A percentile compares a stretch with the other conserved stretches of the same genome.
phyloP scores from a whole-genome alignment of 2,797 vertebrate species.

The Cuculus canorus region DNA sequence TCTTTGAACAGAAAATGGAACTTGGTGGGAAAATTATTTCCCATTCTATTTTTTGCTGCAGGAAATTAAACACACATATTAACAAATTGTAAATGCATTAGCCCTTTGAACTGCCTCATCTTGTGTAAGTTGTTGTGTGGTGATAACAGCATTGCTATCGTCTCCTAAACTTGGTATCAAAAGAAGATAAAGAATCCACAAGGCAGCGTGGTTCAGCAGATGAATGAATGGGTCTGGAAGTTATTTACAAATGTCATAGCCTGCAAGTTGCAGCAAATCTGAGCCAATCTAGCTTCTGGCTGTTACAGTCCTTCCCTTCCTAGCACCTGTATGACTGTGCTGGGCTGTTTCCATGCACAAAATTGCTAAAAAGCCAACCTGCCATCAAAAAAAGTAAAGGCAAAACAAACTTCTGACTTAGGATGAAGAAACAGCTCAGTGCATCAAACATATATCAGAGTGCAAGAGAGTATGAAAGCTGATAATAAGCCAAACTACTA shows the following conservation, averaged over 20 bases:
- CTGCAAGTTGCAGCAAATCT: not conserved
- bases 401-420: not conserved
- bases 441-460: not conserved
- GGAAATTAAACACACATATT: not conserved
- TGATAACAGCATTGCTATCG: not conserved
- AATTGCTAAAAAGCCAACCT: not conserved
- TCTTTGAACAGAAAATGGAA: not conserved
- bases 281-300: not conserved
- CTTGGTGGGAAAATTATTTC: conserved; percentile 1
- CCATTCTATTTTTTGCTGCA: not conserved
- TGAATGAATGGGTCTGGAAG: not conserved
- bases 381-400: rapidly evolving
- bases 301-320: not conserved
- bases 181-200: not conserved
- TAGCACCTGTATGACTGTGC: not conserved
- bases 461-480: not conserved
- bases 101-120: not conserved
- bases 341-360: not conserved
- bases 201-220: not conserved
- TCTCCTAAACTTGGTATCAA: not conserved
- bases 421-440: not conserved
- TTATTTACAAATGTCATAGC: not conserved
- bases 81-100: not conserved
- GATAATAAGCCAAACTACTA: not conserved
- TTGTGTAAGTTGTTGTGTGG: not conserved